A percentile compares a stretch with the other conserved stretches of the same genome.
phyloP scores from a whole-genome alignment of 2,797 vertebrate species.

The Parauchenoglanis punctatus region DNA sequence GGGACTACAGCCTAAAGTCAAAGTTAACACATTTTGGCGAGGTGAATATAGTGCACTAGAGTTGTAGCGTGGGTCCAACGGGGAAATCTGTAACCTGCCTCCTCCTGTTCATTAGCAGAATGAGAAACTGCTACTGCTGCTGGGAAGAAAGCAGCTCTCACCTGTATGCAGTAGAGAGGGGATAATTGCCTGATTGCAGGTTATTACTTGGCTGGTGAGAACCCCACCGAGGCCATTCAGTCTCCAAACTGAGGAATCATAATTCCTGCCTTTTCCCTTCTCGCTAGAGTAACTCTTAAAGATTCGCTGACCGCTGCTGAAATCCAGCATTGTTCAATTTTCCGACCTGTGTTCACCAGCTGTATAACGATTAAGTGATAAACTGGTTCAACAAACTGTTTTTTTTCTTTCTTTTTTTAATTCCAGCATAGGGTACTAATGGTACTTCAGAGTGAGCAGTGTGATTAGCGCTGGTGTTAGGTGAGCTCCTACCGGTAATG shows the following conservation, averaged over 20 bases:
- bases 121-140: conserved; percentile 44
- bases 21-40: conserved; percentile 49
- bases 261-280: conserved; percentile 38
- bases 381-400: conserved; percentile 37
- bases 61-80: conserved; percentile 27
- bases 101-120: conserved; percentile 54
- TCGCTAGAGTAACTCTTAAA: conserved; percentile 35
- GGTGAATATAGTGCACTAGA: conserved; percentile 40
- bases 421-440: conserved; percentile 30
- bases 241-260: conserved; percentile 45
- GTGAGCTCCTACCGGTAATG: conserved; percentile 31
- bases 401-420: not conserved
- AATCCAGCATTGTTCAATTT: conserved; percentile 31
- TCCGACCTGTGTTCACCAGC: conserved; percentile 26
- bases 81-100: conserved; percentile 54
- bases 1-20: conserved; percentile 36
- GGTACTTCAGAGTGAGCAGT: conserved; percentile 37
- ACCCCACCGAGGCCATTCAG: conserved; percentile 54
- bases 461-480: conserved; percentile 38
- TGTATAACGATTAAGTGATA: conserved; percentile 33
- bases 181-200: conserved; percentile 61
- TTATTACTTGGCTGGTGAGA: conserved; percentile 62
- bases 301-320: conserved; percentile 50
- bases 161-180: conserved; percentile 54
- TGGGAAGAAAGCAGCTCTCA: conserved; percentile 47